Evolutionary conservation across 2,888 invertebrate species (phyloP), one percentile per base, ranked within the genome.

Genomic region (Keiferia lycopersicella): DNA sequence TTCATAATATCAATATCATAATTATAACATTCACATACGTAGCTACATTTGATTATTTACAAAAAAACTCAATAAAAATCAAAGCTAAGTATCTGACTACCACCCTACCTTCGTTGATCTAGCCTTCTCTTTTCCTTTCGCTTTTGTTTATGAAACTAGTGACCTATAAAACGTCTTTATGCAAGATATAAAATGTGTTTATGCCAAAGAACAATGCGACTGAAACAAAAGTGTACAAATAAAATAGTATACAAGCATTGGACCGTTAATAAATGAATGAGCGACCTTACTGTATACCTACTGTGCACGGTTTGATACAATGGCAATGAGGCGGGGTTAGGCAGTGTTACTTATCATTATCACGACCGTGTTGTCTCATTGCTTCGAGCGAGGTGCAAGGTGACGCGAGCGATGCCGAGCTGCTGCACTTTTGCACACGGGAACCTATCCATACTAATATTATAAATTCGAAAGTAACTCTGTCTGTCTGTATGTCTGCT

Each of bases 261-360:
- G 63, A 63, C 63, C 65, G 65, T 45, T 45, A 38, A 65, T 59
- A 53, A 59, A 63, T 62, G 63, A 62, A 61, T 64, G 22, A 62
- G 22, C 45, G 61, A 63, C 65, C 65, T 65, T 63, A 58, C 34
- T 53, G 41, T 38, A 20, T 63, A 50, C 60, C 60, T 65, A 30
- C 61, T 56, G 65, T 20, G 26, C 16, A 18, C 50, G 20, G 41
- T 45, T 45, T 51, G 20, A 51, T 51, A 22, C 51, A 51, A 51
- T 20, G 18, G 51, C 51, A 18, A 45, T 45, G 16, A 16, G n/a
- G n/a, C 51, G 51, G 51, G 22, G 22, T 50, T 53, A 53, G 45
- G 45, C 26, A 38, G 50, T 30, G 63, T 41, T 61, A 56, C 41
- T 41, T 41, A 41, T 41, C 61, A 34, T 61, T 58, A 61, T 62